phyloP scores from a whole-genome alignment of 2,888 invertebrate species.

The Imbricaverruca yamaguchii region DNA sequence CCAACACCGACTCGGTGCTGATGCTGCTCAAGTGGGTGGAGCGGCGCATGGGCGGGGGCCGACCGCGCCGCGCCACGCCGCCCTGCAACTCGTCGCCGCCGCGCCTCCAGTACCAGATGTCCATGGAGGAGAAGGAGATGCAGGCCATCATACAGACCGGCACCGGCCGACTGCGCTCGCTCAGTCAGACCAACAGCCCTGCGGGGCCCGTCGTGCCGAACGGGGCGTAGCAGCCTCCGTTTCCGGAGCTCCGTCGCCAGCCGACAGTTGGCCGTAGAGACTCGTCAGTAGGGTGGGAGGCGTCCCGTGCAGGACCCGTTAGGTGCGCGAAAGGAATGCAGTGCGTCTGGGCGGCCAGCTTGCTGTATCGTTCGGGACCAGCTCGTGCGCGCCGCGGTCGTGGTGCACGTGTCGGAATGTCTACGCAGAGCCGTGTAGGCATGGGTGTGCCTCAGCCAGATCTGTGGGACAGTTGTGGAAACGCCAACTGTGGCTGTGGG shows the following conservation, averaged over 20 bases:
- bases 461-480: too few relatives aligned
- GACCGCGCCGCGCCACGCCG: constrained; percentile 23
- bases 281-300: not conserved
- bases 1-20: constrained; percentile 79
- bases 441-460: too few relatives aligned
- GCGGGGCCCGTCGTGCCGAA: not conserved
- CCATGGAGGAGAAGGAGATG: constrained; percentile 19
- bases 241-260: not conserved
- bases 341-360: too few relatives aligned
- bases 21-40: constrained; percentile 74
- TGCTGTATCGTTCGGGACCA: too few relatives aligned
- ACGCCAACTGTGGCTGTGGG: too few relatives aligned
- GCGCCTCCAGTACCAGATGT: constrained; percentile 21
- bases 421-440: too few relatives aligned
- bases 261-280: not conserved
- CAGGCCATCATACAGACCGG: not conserved
- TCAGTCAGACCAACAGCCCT: not conserved
- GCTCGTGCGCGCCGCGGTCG: too few relatives aligned
- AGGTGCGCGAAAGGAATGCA: too few relatives aligned
- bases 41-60: constrained; percentile 36
- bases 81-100: constrained; percentile 23
- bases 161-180: not conserved
- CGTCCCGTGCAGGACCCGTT: not conserved
- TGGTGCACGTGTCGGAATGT: too few relatives aligned
- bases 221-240: not conserved